A percentile compares a stretch with the other conserved stretches of the same genome.
Conservation (phyloP, 1,140 invertebrate genomes). For the Himalopsyche phryganea region DNA sequence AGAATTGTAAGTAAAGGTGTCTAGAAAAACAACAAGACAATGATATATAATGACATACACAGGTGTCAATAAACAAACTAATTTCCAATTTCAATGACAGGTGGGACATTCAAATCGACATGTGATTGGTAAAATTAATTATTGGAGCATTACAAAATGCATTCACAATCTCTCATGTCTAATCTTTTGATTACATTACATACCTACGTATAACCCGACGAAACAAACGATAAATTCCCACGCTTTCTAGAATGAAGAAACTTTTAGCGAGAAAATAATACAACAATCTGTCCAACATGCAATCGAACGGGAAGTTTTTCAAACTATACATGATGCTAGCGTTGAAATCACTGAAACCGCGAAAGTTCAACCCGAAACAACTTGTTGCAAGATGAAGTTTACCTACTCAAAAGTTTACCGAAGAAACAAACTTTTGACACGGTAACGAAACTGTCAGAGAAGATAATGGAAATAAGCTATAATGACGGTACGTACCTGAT, state of each 20-base stretch:
- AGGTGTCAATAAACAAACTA: too few relatives aligned
- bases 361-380: neutral
- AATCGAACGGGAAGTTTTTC: slow-evolving; percentile 10
- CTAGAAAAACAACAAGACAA: too few relatives aligned
- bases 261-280: slow-evolving; percentile 29
- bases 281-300: neutral
- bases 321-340: slow-evolving; percentile 1
- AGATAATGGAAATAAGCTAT: too few relatives aligned
- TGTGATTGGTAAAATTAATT: neutral
- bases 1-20: too few relatives aligned
- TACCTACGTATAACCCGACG: slow-evolving; percentile 6
- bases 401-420: too few relatives aligned
- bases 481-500: slow-evolving; percentile 7
- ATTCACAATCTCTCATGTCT: neutral
- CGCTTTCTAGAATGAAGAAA: slow-evolving; percentile 29
- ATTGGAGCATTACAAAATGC: neutral
- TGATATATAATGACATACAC: too few relatives aligned
- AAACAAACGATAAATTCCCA: slow-evolving; percentile 26
- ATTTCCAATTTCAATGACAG: too few relatives aligned
- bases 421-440: too few relatives aligned
- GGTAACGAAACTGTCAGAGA: too few relatives aligned
- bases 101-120: neutral
- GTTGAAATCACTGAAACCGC: slow-evolving; percentile 28
- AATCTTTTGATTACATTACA: slow-evolving; percentile 1
- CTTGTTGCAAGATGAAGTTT: slow-evolving; percentile 1